Evolutionary conservation across 2,797 vertebrate genomes (phyloP), one percentile per base, ranked within the genome.

Genomic region (Pseudopleuronectes americanus): DNA sequence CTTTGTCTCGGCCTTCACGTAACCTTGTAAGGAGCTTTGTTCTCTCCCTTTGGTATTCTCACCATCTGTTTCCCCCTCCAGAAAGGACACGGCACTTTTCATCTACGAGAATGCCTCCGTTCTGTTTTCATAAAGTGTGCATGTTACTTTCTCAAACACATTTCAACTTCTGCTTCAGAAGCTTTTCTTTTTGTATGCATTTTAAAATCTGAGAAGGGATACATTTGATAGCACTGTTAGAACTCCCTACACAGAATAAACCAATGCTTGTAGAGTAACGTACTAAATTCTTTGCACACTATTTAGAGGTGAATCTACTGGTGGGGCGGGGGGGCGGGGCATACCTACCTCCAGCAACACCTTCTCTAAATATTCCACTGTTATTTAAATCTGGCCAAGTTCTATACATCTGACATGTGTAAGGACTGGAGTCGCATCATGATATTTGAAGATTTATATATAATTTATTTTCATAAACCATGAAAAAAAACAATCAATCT

Each of bases 61-160:
- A 69, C 86, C 87, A 90, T 92, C 86, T 69, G 69, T 82, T 86
- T 82, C 69, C 83, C 74, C 80, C 72, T 36, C 64, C 26, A 60
- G 61, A 77, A 68, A 72, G 69, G 68, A 60, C 76, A 64, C 4
- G 16, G 71, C 59, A 33, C 64, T 79, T 66, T 72, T 68, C 64
- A 62, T 54, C 61, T 49, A 51, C 12, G 19, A 65, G 36, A 36
- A 56, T 48, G 23, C 9, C 64, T 51, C 4, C 38, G 22, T 54
- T 75, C 0, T 48, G 47, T 71, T 65, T 61, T 63, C 24, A 54
- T 57, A n/a, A 68, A 14, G 13, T 33, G 56, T 76, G 31, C 54
- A 41, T 4, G 3, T 56, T 19, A 28, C 24, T 28, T 68, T 62
- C 33, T 23, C 13, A 43, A 19, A 41, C 64, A 21, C 3, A 28